These are phyloP conservation scores for Metridium senile DNA, from an alignment of 92 coral and sea anemone genomes.

Conservation along the genomic window DNA sequence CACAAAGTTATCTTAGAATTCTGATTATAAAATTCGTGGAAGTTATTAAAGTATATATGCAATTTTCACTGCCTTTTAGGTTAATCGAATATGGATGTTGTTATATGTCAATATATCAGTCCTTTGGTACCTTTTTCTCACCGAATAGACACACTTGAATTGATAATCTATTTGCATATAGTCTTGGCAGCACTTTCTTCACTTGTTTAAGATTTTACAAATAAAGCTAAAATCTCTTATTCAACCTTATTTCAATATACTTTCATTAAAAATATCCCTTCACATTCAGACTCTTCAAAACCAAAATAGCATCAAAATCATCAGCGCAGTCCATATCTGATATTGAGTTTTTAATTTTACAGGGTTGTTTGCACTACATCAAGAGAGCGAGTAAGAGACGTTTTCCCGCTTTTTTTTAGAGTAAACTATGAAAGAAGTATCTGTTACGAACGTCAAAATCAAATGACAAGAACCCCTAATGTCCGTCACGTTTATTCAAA, in stretches of 20 bases:
- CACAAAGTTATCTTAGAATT: not conserved
- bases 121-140: constrained; percentile 42
- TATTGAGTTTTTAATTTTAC: too few relatives aligned
- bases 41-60: not conserved
- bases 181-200: constrained; percentile 15
- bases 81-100: constrained; percentile 26
- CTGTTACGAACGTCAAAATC: constrained; percentile 66
- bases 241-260: not conserved
- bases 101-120: constrained; percentile 31
- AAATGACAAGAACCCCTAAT: constrained; percentile 70
- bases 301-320: not conserved
- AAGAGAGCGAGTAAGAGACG: not conserved
- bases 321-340: not conserved
- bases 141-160: constrained; percentile 26
- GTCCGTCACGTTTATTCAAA: constrained; percentile 74
- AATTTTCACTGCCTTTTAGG: not conserved
- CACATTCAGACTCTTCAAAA: not conserved
- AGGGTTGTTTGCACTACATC: too few relatives aligned
- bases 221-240: not conserved
- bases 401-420: constrained; percentile 6
- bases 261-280: not conserved
- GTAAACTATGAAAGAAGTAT: constrained; percentile 28
- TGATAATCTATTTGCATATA: constrained; percentile 8
- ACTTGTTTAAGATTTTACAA: constrained; percentile 12
- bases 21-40: not conserved